Conservation (phyloP, 1,140 invertebrate species). For the Onthophagus taurus region DNA sequence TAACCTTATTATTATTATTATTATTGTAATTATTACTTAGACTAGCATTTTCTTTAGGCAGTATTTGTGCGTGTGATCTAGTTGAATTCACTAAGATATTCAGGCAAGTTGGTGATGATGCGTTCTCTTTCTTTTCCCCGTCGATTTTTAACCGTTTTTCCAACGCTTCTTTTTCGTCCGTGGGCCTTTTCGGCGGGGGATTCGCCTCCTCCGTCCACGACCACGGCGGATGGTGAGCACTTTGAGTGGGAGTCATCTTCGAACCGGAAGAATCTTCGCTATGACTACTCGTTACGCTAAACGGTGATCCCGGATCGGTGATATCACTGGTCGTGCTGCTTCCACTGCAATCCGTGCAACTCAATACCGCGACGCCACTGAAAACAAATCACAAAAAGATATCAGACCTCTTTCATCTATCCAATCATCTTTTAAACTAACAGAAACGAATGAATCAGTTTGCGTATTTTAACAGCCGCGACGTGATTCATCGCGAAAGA, state of each 20-base stretch:
- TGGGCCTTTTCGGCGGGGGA: conserved; percentile 23
- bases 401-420: too few relatives aligned
- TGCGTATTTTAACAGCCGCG: too few relatives aligned
- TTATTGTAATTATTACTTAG: not conserved
- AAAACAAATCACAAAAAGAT: conserved; percentile 31
- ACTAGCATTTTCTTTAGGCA: conserved; percentile 7
- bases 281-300: conserved; percentile 49
- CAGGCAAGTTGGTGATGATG: conserved; percentile 14
- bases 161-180: conserved; percentile 14
- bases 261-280: conserved; percentile 31
- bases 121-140: conserved; percentile 6
- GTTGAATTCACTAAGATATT: conserved; percentile 7
- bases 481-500: too few relatives aligned
- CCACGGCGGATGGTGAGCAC: conserved; percentile 38
- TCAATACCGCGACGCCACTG: conserved; percentile 61
- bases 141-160: conserved; percentile 3
- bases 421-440: too few relatives aligned
- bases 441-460: too few relatives aligned
- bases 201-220: conserved; percentile 32
- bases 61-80: not conserved
- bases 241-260: conserved; percentile 44
- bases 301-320: conserved; percentile 72
- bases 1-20: conserved; percentile 10
- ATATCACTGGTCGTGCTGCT: conserved; percentile 63
- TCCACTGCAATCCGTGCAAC: conserved; percentile 51